Evolutionary conservation across 2,113 vertebrate genomes (phyloP), one percentile per base, ranked within the genome.

Genomic region (Elanoides forficatus): DNA sequence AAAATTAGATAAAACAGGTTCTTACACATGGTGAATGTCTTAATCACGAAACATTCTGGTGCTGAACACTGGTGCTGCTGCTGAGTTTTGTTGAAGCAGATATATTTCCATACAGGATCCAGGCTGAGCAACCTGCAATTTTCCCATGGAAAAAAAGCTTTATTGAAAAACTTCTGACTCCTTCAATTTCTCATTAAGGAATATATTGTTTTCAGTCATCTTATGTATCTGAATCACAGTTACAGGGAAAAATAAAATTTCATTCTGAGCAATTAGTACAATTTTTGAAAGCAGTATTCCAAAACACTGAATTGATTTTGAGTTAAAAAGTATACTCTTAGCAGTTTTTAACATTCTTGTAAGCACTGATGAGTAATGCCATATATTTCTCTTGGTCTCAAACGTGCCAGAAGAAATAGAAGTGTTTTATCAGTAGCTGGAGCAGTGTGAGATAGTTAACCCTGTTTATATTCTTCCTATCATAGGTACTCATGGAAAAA

Each of bases 81-180:
- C 6, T 85, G 50, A 92, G 34, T 36, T 83, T 78, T 74, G 9
- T 21, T 58, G 50, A 86, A 90, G 15, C 5, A 81, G 15, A 62
- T 48, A 20, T 9, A 62, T 47, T 93, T 29, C 26, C 6, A 1
- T 60, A 70, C 21, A 32, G 6, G 13, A 60, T 65, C 7, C 11
- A 56, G 10, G 8, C 7, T 60, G 11, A 59, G 6, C 2, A 73
- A 66, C 5, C 4, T 60, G 30, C 36, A 56, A 40, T 65, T 70
- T 90, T 78, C 34, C 13, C 6, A 6, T 25, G 15, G 30, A 32
- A 50, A 82, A 68, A 63, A 40, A 43, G 7, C 2, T 13, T 45
- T 13, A 30, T 8, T 76, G 8, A 73, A 76, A 79, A 47, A 8
- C 4, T 81, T 53, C 26, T 0, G 0, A n/a, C 7, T 42, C 19